Evolutionary conservation across 2,888 invertebrate species (phyloP), one percentile per base, ranked within the genome.

Genomic region (Diabrotica balteata): DNA sequence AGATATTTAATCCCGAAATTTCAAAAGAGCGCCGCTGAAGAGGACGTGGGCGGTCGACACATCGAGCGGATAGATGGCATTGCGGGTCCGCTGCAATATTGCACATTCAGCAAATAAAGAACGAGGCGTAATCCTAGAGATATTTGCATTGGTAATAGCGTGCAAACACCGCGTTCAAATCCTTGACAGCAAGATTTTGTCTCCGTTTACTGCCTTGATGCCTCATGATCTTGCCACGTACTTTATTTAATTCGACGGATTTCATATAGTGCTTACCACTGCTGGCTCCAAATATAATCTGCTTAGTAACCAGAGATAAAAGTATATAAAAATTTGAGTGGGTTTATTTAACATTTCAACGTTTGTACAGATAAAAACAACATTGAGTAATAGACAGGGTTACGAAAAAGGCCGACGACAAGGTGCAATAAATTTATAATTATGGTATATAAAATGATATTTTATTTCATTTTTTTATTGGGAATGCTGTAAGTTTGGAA

Each of bases 101-200:
- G 59, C 63, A 57, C 54, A 66, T 59, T 60, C 59, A 63, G 67
- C 63, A 67, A 58, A 50, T 55, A 63, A 69, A 66, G 66, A 61
- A 60, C 45, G 43, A 50, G 44, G 53, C 50, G 69, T 64, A 67
- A 58, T 66, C 52, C 63, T 44, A 44, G 58, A 60, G 59, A 61
- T 64, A 69, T 69, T 69, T 69, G 69, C 67, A 66, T 69, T 69
- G 63, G 63, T 69, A 69, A 69, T 67, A 64, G 61, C 50, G 58
- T 61, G 61, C 69, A 69, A 69, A 69, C 67, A 63, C 63, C 58
- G 57, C 63, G 59, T 66, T 50, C 44, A 52, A 66, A 67, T 53
- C 50, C 60, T 66, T 63, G 66, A 62, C 59, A 55, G 62, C 66
- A 61, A 61, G 61, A 66, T 66, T 47, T 57, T n/a, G n/a, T 4